Base-by-base conservation (phyloP, 2,797 vertebrate genomes). In the Platalea minor region DNA sequence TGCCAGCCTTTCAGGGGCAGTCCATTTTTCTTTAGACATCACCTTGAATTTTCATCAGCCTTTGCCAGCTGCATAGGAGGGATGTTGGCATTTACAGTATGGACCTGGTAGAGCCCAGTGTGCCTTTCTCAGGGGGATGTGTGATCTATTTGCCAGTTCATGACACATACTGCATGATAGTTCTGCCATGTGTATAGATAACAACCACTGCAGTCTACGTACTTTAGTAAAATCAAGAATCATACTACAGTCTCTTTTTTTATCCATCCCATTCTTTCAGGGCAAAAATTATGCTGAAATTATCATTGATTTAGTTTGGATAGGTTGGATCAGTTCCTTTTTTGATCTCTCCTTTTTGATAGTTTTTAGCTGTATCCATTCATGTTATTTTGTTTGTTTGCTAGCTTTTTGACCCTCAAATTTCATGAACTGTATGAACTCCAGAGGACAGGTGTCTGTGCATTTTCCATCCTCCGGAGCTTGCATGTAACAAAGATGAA, bases 111-210 rank as follows among this genome's bases (percentile, higher is more conserved):
- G 37, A 57, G 13, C 33, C 46, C 17, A 10, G 11, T 3, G 29
- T 25, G 56, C 5, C 29, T 41, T 51, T 51, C 73, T 35, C 28
- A 9, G 46, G 53, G 39, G 21, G 23, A 3, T 5, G 35, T 19
- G 51, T 0, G 13, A 39, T 39, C 35, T 1, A 0, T 43, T 43
- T 15, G 28, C 28, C n/a, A 8, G 18, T 12, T 63, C 7, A 1
- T 6, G 17, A 8, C 46, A 28, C 11, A 0, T 2, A 1, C 11
- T 13, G 37, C 17, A 4, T 13, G 12, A 0, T n/a, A 5, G 13
- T 24, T 4, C 29, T 28, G 56, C 11, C 2, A 2, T 13, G 48
- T 14, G 46, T 14, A 2, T 1, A 17, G 14, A 16, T 29, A 41
- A 7, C 48, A 7, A 11, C n/a, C 31, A 4, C 43, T n/a, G 61